Conservation (phyloP, 2,113 vertebrate species). For the Pristiophorus japonicus region DNA sequence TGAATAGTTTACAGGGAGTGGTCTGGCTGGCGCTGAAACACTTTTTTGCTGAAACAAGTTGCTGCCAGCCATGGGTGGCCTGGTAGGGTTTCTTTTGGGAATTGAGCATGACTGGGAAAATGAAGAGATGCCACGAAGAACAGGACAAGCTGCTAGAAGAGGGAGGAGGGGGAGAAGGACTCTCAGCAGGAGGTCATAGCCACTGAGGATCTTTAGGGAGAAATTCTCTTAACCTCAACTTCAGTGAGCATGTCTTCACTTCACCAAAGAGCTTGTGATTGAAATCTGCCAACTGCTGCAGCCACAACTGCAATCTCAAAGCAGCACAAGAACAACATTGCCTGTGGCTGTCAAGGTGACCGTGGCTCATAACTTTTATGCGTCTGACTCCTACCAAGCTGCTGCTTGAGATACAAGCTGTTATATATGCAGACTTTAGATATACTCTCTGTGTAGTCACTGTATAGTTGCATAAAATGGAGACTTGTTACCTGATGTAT, state of each 20-base stretch:
- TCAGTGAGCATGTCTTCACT: not conserved
- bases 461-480: too few relatives aligned
- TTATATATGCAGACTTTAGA: too few relatives aligned
- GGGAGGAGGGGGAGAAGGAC: not conserved
- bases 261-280: not conserved
- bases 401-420: too few relatives aligned
- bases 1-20: too few relatives aligned
- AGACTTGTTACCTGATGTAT: too few relatives aligned
- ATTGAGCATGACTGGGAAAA: not conserved
- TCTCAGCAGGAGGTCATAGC: not conserved
- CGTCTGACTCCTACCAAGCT: not conserved
- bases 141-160: not conserved
- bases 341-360: not conserved
- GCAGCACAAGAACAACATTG: not conserved
- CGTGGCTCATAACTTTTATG: not conserved
- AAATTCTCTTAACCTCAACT: not conserved
- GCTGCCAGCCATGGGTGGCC: not conserved
- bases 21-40: not conserved
- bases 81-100: not conserved
- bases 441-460: too few relatives aligned
- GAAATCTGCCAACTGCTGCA: not conserved
- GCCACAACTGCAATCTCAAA: not conserved
- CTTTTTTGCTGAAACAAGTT: not conserved
- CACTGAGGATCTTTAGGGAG: not conserved
- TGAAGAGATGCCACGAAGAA: not conserved